These are phyloP conservation scores for Apus apus DNA, from an alignment of 2,113 vertebrate species.

Conservation along the genomic window DNA sequence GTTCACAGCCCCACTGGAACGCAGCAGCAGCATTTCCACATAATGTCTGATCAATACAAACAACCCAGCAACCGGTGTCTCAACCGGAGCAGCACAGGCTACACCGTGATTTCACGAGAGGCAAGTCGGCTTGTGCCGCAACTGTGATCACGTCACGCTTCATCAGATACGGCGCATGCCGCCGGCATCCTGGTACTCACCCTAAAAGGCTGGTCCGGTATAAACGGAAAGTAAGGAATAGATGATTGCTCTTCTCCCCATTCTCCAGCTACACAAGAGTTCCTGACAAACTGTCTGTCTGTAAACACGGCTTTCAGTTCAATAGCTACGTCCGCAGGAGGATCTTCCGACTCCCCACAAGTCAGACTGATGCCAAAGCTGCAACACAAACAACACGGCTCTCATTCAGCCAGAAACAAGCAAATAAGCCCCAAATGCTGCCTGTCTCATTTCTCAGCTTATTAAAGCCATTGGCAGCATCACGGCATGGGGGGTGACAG, in stretches of 20 bases:
- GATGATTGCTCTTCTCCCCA: constrained; percentile 90
- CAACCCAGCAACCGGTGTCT: not conserved
- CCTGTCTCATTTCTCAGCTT: not conserved
- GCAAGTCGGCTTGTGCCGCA: not conserved
- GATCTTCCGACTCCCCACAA: constrained; percentile 86
- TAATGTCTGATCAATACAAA: not conserved
- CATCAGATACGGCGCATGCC: fast-evolving
- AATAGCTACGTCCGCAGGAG: constrained; percentile 89
- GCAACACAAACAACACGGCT: constrained; percentile 29
- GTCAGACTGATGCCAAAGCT: constrained; percentile 95
- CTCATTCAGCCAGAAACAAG: not conserved
- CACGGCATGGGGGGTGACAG: fast-evolving
- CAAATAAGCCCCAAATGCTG: not conserved
- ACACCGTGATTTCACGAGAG: not conserved
- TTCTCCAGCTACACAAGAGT: constrained; percentile 89
- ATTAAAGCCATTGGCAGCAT: not conserved
- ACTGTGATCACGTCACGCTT: not conserved
- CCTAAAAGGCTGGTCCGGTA: constrained; percentile 96
- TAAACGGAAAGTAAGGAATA: constrained; percentile 96
- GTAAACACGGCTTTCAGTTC: constrained; percentile 92
- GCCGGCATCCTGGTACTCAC: constrained; percentile 76
- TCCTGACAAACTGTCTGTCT: constrained; percentile 90
- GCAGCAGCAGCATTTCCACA: not conserved
- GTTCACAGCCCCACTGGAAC: not conserved
- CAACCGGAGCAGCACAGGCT: fast-evolving